A percentile compares a stretch with the other conserved stretches of the same genome.
These are phyloP conservation scores for Drosophila sechellia DNA, from an alignment of 1,140 invertebrate species.

Conservation along the genomic window DNA sequence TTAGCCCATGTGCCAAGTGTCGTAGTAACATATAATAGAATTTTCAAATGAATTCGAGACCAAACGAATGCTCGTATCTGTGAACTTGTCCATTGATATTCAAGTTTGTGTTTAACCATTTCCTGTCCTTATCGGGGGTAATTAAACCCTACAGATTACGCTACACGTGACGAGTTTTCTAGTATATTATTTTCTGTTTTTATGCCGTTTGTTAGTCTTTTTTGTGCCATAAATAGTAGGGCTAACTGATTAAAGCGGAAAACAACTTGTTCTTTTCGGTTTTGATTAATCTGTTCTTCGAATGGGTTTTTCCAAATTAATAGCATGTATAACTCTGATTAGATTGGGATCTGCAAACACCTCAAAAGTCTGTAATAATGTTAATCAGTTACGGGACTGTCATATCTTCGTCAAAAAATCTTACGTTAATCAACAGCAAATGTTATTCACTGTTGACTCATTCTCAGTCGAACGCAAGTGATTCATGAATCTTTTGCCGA, in stretches of 20 bases:
- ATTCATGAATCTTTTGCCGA: constrained; percentile 23
- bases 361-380: constrained; percentile 10
- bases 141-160: constrained; percentile 27
- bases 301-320: neutral
- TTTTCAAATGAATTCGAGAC: constrained; percentile 9
- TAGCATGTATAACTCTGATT: constrained; percentile 1
- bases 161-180: constrained; percentile 24
- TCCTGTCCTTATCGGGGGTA: constrained; percentile 41
- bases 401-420: constrained; percentile 17
- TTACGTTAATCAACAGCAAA: constrained; percentile 12
- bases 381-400: constrained; percentile 3
- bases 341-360: neutral
- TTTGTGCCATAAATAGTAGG: constrained; percentile 13
- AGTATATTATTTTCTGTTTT: constrained; percentile 19
- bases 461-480: constrained; percentile 1
- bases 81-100: constrained; percentile 25
- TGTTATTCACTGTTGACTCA: constrained; percentile 32
- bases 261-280: constrained; percentile 32
- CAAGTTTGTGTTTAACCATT: constrained; percentile 19
- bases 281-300: constrained; percentile 22
- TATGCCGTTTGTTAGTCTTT: constrained; percentile 19
- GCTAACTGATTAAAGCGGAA: constrained; percentile 30
- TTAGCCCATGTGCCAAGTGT: constrained; percentile 7
- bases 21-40: constrained; percentile 30
- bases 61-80: neutral